A percentile compares a stretch with the other conserved stretches of the same genome.
Conservation (phyloP, 2,113 vertebrate genomes). For the Muntiacus muntjak region DNA sequence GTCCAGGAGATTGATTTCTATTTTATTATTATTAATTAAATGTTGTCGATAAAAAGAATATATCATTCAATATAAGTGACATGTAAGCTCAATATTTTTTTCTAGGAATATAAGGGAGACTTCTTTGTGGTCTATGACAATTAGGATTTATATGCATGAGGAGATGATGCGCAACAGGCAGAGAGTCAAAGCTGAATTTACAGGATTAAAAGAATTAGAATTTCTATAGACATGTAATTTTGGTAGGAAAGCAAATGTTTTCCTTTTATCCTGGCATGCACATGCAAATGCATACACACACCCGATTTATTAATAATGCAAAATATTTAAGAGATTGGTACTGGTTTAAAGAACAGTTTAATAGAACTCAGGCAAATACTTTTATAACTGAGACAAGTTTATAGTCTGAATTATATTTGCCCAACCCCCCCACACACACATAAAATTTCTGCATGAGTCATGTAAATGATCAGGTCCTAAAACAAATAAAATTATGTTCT, state of each 20-base stretch:
- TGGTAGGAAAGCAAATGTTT: not conserved
- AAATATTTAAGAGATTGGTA: not conserved
- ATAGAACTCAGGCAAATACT: not conserved
- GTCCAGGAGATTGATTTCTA: not conserved
- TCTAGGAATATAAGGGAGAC: not conserved
- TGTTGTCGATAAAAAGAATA: not conserved
- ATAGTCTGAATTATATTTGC: not conserved
- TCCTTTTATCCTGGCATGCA: not conserved
- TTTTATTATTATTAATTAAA: not conserved
- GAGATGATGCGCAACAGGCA: not conserved
- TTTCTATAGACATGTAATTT: not conserved
- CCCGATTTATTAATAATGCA: not conserved
- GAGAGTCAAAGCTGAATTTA: not conserved
- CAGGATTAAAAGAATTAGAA: not conserved
- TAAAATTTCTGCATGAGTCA: not conserved
- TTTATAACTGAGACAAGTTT: not conserved
- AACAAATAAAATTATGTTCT: constrained; percentile 21
- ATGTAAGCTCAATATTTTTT: not conserved
- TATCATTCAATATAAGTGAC: not conserved
- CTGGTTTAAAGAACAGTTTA: not conserved
- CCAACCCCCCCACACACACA: not conserved
- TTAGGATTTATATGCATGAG: not conserved
- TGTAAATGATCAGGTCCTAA: not conserved
- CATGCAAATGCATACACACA: not conserved
- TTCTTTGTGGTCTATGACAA: not conserved